A percentile compares a stretch with the other conserved stretches of the same genome.
Conservation (phyloP, 2,113 vertebrate genomes). For the Urocynchramus pylzowi region DNA sequence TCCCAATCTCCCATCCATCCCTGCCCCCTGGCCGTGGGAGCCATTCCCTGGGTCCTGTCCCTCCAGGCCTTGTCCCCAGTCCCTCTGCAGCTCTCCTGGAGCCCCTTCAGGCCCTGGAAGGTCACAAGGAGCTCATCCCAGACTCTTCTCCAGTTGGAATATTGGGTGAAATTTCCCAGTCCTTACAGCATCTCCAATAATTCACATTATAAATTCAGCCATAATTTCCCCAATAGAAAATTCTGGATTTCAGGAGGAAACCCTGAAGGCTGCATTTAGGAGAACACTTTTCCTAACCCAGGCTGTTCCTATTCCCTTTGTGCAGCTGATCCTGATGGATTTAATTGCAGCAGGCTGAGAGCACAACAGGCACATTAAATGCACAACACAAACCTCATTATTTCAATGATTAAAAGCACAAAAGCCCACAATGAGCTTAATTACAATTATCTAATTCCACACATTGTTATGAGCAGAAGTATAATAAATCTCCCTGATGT, state of each 20-base stretch:
- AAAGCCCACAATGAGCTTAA: not conserved
- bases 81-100: not conserved
- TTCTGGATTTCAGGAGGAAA: not conserved
- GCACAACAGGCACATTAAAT: not conserved
- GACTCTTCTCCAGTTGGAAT: not conserved
- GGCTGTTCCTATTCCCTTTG: not conserved
- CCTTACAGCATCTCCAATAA: not conserved
- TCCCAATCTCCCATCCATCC: fast-evolving
- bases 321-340: not conserved
- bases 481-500: not conserved
- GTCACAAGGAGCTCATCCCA: not conserved
- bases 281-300: not conserved
- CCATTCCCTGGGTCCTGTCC: not conserved
- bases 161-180: not conserved
- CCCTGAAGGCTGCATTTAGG: not conserved
- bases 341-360: not conserved
- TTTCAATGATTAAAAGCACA: not conserved
- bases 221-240: not conserved
- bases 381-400: not conserved
- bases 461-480: not conserved
- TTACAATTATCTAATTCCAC: not conserved
- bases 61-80: not conserved
- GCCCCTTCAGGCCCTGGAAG: not conserved
- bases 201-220: not conserved
- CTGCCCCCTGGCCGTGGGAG: not conserved